Evolutionary conservation across 2,888 invertebrate genomes (phyloP).

Genomic region (Adineta ricciae): DNA sequence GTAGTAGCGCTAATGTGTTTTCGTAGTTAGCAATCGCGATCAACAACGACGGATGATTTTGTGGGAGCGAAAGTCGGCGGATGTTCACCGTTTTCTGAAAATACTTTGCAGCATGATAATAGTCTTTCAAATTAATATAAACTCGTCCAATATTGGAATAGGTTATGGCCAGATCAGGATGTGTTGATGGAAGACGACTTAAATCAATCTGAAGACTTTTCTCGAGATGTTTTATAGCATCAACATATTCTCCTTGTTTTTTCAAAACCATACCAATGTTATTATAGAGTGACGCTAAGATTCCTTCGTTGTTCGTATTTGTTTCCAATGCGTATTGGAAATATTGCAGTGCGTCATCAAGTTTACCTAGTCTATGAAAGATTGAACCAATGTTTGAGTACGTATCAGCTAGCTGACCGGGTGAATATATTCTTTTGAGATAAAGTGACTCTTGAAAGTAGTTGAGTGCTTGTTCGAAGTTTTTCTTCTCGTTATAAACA

Average conservation of each 20-base stretch:
- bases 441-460: neutral
- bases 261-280: neutral
- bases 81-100: neutral
- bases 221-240: neutral
- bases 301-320: neutral
- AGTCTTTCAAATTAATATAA: neutral
- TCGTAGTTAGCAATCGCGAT: neutral
- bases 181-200: neutral
- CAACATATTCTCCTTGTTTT: neutral
- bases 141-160: neutral
- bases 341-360: neutral
- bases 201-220: neutral
- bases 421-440: neutral
- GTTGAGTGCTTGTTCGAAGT: neutral
- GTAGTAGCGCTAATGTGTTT: neutral
- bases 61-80: neutral
- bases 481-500: neutral
- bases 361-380: neutral
- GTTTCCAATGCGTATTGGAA: neutral
- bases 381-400: neutral
- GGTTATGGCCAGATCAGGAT: neutral
- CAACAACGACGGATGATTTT: neutral
- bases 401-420: neutral
- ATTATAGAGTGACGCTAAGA: neutral
- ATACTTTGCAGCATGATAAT: neutral